Conservation (phyloP, 2,113 vertebrate genomes). For the Danionella cerebrum region DNA sequence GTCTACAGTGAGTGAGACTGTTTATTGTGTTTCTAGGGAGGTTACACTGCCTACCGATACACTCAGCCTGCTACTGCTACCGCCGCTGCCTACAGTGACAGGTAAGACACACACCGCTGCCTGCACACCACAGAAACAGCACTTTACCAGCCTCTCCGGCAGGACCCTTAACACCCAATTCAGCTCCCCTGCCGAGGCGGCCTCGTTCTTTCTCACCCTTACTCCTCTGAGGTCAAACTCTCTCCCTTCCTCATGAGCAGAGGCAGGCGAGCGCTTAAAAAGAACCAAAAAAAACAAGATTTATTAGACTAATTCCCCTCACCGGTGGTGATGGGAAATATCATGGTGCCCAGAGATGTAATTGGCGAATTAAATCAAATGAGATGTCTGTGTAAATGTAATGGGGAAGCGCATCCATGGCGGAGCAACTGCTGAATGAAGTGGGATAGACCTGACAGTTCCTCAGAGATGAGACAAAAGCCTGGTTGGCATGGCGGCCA, state of each 20-base stretch:
- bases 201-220: constrained; percentile 6
- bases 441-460: constrained; percentile 37
- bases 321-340: constrained; percentile 31
- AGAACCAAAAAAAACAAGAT: constrained; percentile 26
- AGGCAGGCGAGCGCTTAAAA: not conserved
- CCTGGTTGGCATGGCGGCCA: constrained; percentile 24
- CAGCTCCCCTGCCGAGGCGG: not conserved
- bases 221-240: constrained; percentile 37
- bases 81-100: constrained; percentile 97
- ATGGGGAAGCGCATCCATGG: constrained; percentile 36
- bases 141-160: constrained; percentile 12
- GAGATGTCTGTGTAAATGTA: constrained; percentile 48
- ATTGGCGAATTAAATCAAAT: constrained; percentile 54
- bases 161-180: not conserved
- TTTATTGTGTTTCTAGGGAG: constrained; percentile 74
- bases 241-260: constrained; percentile 33
- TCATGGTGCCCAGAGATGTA: constrained; percentile 34
- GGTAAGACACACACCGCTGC: constrained; percentile 67
- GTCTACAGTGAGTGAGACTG: constrained; percentile 29
- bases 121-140: constrained; percentile 21
- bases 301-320: constrained; percentile 47
- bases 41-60: constrained; percentile 93
- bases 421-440: constrained; percentile 41
- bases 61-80: constrained; percentile 92
- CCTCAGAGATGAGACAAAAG: constrained; percentile 34